Percentiles rank a stretch among this genome's conserved stretches.
phyloP scores from a whole-genome alignment of 2,113 vertebrate genomes.

The Crotalus horridus region DNA sequence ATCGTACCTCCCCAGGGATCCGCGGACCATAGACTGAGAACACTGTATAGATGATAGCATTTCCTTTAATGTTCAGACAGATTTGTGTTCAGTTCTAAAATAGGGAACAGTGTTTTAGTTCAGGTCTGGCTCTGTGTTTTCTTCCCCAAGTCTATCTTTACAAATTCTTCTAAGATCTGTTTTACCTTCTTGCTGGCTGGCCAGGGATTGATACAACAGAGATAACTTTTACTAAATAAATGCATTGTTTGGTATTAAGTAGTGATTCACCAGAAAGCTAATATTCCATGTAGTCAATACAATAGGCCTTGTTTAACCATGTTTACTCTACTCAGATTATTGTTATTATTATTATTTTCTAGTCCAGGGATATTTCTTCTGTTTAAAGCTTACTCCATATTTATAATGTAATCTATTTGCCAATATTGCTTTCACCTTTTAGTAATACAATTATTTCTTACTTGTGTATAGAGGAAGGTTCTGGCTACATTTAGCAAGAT shows the following conservation, averaged over 20 bases:
- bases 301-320: neutral
- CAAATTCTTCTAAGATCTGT: neutral
- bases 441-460: constrained; percentile 6
- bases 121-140: neutral
- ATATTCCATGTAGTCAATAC: neutral
- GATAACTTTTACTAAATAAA: neutral
- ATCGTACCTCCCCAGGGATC: neutral
- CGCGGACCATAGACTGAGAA: neutral
- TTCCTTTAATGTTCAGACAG: neutral
- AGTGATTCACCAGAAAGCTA: neutral
- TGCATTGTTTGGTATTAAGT: neutral
- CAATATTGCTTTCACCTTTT: constrained; percentile 6
- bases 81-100: neutral
- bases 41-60: neutral
- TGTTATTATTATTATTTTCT: neutral
- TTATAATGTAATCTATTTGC: neutral
- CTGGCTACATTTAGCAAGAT: neutral
- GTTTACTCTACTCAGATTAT: neutral
- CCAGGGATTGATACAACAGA: neutral
- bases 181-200: neutral
- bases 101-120: neutral
- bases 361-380: neutral
- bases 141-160: neutral
- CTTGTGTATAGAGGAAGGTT: neutral
- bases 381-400: neutral